These are phyloP conservation scores for Abrostola tripartita DNA, from an alignment of 2,888 invertebrate genomes.

Conservation along the genomic window DNA sequence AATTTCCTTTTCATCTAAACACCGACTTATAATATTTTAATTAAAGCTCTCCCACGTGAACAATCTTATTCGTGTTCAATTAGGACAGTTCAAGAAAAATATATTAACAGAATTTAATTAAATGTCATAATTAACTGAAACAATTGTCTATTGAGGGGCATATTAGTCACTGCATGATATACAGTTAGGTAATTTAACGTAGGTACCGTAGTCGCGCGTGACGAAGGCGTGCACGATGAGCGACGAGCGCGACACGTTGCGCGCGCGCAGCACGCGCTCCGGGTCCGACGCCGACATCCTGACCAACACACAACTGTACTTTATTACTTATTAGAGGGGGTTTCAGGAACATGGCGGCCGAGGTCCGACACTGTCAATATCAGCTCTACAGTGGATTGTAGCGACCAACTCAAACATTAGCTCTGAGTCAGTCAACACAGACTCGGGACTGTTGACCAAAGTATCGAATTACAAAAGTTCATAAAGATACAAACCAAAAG, in stretches of 20 bases:
- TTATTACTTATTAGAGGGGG: not conserved
- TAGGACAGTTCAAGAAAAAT: not conserved
- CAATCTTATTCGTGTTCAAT: not conserved
- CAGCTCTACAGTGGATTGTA: no score
- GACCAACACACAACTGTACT: slow-evolving; percentile 15
- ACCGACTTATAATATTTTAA: slow-evolving; percentile 22
- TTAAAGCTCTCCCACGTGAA: not conserved
- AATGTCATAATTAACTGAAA: no score
- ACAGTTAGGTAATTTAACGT: not conserved
- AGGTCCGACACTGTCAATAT: no score
- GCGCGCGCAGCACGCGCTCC: slow-evolving; percentile 63
- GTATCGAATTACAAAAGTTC: slow-evolving; percentile 8
- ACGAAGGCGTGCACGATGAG: slow-evolving; percentile 68
- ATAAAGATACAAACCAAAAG: slow-evolving; percentile 3
- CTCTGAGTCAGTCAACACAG: not conserved
- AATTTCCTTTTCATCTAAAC: slow-evolving; percentile 22
- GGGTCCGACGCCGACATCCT: slow-evolving; percentile 72
- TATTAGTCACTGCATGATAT: no score
- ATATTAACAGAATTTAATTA: no score
- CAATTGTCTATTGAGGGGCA: no score
- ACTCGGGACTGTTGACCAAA: not conserved
- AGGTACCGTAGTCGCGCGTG: slow-evolving; percentile 63
- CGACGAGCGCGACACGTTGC: slow-evolving; percentile 67
- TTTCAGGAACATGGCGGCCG: no score
- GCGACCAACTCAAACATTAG: not conserved